Evolutionary conservation across 2,888 invertebrate genomes (phyloP).

Genomic region (Drosophila ezoana): DNA sequence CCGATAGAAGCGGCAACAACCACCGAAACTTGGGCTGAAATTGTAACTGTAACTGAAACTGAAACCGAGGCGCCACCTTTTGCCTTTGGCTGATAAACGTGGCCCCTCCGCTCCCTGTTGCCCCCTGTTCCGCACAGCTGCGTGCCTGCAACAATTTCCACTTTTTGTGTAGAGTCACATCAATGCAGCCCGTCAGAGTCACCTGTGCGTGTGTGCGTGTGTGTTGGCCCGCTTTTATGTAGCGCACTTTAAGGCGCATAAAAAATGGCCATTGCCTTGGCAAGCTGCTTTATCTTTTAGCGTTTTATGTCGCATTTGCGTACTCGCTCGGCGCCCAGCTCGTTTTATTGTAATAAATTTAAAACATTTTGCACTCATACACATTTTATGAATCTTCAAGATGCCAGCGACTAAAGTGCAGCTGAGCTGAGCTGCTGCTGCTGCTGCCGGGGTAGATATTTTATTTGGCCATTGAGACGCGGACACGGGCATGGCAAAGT

Average conservation of each 20-base stretch:
- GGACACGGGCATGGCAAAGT: conserved; percentile 70
- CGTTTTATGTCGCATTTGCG: conserved; percentile 79
- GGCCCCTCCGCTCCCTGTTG: neutral
- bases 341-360: conserved; percentile 80
- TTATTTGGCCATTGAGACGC: conserved; percentile 78
- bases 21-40: conserved; percentile 26
- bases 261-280: conserved; percentile 64
- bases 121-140: neutral
- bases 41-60: conserved; percentile 38
- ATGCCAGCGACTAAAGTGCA: conserved; percentile 65
- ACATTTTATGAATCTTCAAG: conserved; percentile 77
- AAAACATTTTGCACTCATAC: conserved; percentile 80
- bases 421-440: conserved; percentile 64
- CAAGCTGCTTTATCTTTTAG: conserved; percentile 73
- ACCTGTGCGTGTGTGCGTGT: conserved; percentile 32
- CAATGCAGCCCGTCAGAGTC: conserved; percentile 53
- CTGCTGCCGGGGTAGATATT: conserved; percentile 59
- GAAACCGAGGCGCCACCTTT: conserved; percentile 33
- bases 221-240: conserved; percentile 58
- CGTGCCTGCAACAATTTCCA: conserved; percentile 53
- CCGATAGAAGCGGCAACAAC: conserved; percentile 37
- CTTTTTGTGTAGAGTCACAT: conserved; percentile 56
- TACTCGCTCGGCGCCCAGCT: conserved; percentile 59
- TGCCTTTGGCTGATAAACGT: conserved; percentile 68
- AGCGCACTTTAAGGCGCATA: conserved; percentile 75